phyloP scores from a whole-genome alignment of 2,888 invertebrate genomes.

The Bellardia pandia region DNA sequence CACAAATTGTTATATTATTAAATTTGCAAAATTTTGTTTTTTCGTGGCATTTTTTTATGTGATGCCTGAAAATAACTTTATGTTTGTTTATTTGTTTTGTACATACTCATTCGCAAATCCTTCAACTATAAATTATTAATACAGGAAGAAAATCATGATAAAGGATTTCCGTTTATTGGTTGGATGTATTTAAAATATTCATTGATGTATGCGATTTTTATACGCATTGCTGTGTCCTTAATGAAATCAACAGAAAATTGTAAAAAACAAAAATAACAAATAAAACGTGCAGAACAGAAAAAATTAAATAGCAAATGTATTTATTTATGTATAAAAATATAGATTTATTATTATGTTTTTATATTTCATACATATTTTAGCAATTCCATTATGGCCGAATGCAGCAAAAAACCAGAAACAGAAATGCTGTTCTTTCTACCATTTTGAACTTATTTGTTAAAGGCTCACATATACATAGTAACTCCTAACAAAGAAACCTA shows the following conservation, averaged over 20 bases:
- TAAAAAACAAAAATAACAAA: neutral
- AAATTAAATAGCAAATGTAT: constrained; percentile 1
- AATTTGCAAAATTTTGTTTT: neutral
- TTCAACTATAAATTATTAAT: constrained; percentile 46
- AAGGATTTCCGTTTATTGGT: constrained; percentile 67
- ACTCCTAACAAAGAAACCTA: too few species aligned
- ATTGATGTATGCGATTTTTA: constrained; percentile 50
- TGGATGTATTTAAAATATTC: constrained; percentile 62
- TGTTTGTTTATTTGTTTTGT: neutral
- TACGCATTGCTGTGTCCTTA: constrained; percentile 26
- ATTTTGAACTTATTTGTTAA: constrained; percentile 47
- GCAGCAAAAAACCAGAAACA: too few species aligned
- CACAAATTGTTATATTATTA: neutral
- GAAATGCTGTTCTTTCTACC: neutral
- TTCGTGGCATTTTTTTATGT: neutral
- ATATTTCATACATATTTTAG: constrained; percentile 17
- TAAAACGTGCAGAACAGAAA: neutral
- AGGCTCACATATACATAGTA: neutral
- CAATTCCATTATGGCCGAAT: constrained; percentile 1
- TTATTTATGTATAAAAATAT: neutral
- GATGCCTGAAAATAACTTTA: neutral
- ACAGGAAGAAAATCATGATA: constrained; percentile 53
- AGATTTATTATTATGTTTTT: constrained; percentile 24
- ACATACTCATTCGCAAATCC: constrained; percentile 20
- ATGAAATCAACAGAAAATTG: constrained; percentile 26